A percentile compares a stretch with the other conserved stretches of the same genome.
Evolutionary conservation across 2,113 vertebrate species (phyloP).

Genomic region (Cyanoderma ruficeps): DNA sequence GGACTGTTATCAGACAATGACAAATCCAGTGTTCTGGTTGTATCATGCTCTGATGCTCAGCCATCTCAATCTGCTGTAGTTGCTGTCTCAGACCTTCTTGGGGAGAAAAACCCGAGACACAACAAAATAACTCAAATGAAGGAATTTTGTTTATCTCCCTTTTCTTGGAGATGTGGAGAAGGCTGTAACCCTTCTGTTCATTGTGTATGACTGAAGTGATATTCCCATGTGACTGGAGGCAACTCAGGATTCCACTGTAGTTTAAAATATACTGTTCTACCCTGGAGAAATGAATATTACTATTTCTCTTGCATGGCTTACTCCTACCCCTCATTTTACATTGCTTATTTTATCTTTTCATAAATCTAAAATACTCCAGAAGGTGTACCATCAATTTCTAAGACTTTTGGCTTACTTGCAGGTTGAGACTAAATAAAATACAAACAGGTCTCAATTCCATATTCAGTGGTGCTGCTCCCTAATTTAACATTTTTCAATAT

Average conservation of each 20-base stretch:
- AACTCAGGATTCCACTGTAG: background rate
- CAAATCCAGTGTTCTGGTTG: constrained; percentile 1
- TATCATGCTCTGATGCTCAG: background rate
- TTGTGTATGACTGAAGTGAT: background rate
- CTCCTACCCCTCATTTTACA: background rate
- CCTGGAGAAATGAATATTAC: background rate
- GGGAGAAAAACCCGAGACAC: background rate
- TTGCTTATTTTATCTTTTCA: background rate
- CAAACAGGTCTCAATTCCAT: background rate
- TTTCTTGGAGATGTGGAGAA: background rate
- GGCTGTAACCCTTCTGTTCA: background rate
- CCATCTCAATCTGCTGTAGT: background rate
- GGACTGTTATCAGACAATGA: background rate
- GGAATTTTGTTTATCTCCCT: background rate
- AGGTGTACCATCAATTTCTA: background rate
- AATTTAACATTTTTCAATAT: background rate
- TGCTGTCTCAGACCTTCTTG: background rate
- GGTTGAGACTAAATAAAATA: background rate
- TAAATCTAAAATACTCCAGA: background rate
- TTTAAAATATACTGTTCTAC: background rate
- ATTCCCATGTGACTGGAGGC: background rate
- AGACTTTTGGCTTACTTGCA: background rate
- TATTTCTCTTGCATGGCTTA: background rate
- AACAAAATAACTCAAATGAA: background rate
- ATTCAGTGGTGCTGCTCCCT: background rate